phyloP scores from a whole-genome alignment of 2,888 invertebrate genomes.

The Tolmerus cingulatus region DNA sequence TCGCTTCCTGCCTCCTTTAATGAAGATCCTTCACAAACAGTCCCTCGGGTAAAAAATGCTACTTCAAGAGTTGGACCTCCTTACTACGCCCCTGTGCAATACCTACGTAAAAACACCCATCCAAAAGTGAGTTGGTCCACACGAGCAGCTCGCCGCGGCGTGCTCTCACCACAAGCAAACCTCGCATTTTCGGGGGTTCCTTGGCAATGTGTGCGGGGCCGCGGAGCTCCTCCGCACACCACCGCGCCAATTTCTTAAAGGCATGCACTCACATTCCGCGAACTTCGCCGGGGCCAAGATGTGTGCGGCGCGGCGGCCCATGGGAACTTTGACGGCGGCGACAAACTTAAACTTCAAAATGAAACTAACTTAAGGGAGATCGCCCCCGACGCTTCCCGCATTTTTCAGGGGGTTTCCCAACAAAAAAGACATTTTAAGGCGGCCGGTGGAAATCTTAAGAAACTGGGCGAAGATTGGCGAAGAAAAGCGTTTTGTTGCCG shows the following conservation, averaged over 20 bases:
- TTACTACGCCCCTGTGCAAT: conserved; percentile 18
- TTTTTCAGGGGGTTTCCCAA: not conserved
- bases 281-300: not conserved
- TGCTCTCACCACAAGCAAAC: not conserved
- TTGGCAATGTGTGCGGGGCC: not conserved
- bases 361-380: not conserved
- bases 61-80: not conserved
- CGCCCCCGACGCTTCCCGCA: not conserved
- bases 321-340: not conserved
- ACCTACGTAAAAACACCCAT: not conserved
- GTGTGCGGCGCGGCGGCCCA: not conserved
- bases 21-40: not conserved
- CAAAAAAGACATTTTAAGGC: not conserved
- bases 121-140: conserved; percentile 5
- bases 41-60: not conserved
- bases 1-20: not conserved
- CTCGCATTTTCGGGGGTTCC: not conserved
- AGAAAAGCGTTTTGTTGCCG: not conserved
- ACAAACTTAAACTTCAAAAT: not conserved
- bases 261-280: not conserved
- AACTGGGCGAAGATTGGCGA: not conserved
- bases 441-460: not conserved
- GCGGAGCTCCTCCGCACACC: not conserved
- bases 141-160: not conserved
- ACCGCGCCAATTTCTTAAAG: not conserved